These are phyloP conservation scores for Menidia menidia DNA, from an alignment of 2,797 vertebrate genomes.

Conservation along the genomic window DNA sequence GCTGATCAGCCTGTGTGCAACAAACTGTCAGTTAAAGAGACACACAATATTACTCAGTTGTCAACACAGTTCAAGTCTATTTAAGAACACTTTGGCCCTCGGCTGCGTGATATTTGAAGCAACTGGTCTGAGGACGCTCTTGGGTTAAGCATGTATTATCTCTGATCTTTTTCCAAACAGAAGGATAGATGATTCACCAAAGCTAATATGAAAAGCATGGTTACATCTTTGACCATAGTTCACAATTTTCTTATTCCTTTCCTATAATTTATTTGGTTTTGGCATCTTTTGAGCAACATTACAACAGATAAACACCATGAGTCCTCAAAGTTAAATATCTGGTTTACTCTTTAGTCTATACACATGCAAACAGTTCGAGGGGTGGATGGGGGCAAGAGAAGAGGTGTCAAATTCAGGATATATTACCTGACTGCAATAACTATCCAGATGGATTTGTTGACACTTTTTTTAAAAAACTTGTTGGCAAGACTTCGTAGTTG, in stretches of 20 bases:
- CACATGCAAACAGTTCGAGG: slow-evolving; percentile 34
- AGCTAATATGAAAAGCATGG: slow-evolving; percentile 52
- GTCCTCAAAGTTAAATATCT: slow-evolving; percentile 65
- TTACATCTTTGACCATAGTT: slow-evolving; percentile 32
- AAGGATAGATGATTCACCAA: slow-evolving; percentile 36
- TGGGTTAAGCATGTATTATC: slow-evolving; percentile 27
- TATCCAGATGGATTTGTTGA: slow-evolving; percentile 71
- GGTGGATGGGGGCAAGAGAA: slow-evolving; percentile 1
- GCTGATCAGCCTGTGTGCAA: slow-evolving; percentile 11
- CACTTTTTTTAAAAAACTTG: slow-evolving; percentile 52
- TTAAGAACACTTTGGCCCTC: slow-evolving; percentile 36
- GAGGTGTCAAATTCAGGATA: slow-evolving; percentile 51
- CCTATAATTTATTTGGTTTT: slow-evolving; percentile 41
- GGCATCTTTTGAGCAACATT: slow-evolving; percentile 37
- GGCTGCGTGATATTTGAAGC: slow-evolving; percentile 42
- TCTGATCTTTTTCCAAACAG: slow-evolving; percentile 49
- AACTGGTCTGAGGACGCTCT: slow-evolving; percentile 32
- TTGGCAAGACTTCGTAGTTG: slow-evolving; percentile 37
- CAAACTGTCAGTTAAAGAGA: slow-evolving; percentile 54
- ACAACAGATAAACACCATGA: slow-evolving; percentile 44
- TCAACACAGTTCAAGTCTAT: slow-evolving; percentile 34
- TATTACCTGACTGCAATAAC: slow-evolving; percentile 66
- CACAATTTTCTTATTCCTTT: slow-evolving; percentile 14
- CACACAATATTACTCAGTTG: slow-evolving; percentile 49
- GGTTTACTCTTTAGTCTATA: slow-evolving; percentile 38